These are phyloP conservation scores for Drosophila robusta DNA, from an alignment of 2,888 invertebrate genomes.

Conservation along the genomic window DNA sequence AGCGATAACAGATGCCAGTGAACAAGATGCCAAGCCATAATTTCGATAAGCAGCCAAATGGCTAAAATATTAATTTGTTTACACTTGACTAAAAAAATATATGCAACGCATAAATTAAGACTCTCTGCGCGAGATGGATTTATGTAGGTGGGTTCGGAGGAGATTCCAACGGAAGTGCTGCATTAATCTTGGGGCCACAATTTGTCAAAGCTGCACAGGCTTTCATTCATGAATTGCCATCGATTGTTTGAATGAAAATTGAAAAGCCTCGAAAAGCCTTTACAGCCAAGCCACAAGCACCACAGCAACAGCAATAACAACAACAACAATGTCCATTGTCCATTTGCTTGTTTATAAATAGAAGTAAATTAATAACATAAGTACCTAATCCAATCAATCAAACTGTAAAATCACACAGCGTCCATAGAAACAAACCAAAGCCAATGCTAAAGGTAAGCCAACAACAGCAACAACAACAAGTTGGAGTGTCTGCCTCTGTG, in stretches of 20 bases:
- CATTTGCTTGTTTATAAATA: constrained; percentile 78
- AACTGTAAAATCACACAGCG: constrained; percentile 78
- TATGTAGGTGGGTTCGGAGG: neutral
- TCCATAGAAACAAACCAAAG: constrained; percentile 68
- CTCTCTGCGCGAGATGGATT: neutral
- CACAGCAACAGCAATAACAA: neutral
- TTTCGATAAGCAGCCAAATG: constrained; percentile 49
- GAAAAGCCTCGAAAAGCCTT: constrained; percentile 45
- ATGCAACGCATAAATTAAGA: constrained; percentile 44
- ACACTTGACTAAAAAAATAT: constrained; percentile 53
- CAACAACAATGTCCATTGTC: constrained; percentile 62
- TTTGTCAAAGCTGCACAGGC: constrained; percentile 63
- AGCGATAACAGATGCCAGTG: constrained; percentile 26
- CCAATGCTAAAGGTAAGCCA: constrained; percentile 67
- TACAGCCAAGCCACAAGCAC: constrained; percentile 19
- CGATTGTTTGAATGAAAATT: constrained; percentile 68
- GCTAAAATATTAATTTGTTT: constrained; percentile 72
- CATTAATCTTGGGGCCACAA: constrained; percentile 69
- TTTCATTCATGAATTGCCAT: constrained; percentile 67
- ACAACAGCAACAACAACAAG: constrained; percentile 41
- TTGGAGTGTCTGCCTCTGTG: constrained; percentile 61
- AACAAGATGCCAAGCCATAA: constrained; percentile 35
- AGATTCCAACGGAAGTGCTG: constrained; percentile 61
- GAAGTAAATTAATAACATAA: constrained; percentile 84
- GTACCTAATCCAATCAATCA: constrained; percentile 84